These are phyloP conservation scores for Tinea pellionella DNA, from an alignment of 2,888 invertebrate species.

Conservation along the genomic window DNA sequence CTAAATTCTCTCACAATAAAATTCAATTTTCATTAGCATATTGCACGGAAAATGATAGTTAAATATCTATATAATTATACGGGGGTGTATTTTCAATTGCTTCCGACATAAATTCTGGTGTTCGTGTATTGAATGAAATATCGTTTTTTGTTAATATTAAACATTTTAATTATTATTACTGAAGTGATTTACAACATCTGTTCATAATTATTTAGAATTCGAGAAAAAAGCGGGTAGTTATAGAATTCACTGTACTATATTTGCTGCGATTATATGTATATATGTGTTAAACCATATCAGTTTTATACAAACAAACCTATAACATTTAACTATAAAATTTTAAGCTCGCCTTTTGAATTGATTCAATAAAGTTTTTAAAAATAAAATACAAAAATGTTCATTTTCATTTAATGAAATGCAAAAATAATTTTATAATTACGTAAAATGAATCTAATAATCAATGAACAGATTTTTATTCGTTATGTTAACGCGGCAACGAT, in stretches of 20 bases:
- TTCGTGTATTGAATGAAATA: background rate
- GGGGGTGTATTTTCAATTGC: conserved; percentile 47
- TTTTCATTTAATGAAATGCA: too few relatives aligned
- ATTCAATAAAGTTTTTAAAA: too few relatives aligned
- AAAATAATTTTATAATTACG: too few relatives aligned
- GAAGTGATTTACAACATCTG: background rate
- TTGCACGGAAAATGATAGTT: conserved; percentile 22
- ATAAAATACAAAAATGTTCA: too few relatives aligned
- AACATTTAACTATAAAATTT: too few relatives aligned
- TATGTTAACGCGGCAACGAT: background rate
- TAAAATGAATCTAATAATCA: too few relatives aligned
- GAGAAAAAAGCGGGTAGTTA: too few relatives aligned
- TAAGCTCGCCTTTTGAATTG: too few relatives aligned
- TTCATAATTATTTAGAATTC: background rate
- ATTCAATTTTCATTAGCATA: conserved; percentile 20
- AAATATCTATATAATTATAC: conserved; percentile 53
- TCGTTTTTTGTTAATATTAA: background rate
- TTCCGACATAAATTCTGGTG: conserved; percentile 28
- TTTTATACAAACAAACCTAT: too few relatives aligned
- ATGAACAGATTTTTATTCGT: background rate
- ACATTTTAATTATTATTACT: background rate
- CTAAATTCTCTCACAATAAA: conserved; percentile 30
- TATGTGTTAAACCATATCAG: too few relatives aligned
- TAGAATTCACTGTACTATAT: too few relatives aligned
- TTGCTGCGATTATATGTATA: too few relatives aligned